Percentiles rank a stretch among this genome's conserved stretches.
Evolutionary conservation across 2,113 vertebrate species (phyloP).

Genomic region (Heliornis fulica): DNA sequence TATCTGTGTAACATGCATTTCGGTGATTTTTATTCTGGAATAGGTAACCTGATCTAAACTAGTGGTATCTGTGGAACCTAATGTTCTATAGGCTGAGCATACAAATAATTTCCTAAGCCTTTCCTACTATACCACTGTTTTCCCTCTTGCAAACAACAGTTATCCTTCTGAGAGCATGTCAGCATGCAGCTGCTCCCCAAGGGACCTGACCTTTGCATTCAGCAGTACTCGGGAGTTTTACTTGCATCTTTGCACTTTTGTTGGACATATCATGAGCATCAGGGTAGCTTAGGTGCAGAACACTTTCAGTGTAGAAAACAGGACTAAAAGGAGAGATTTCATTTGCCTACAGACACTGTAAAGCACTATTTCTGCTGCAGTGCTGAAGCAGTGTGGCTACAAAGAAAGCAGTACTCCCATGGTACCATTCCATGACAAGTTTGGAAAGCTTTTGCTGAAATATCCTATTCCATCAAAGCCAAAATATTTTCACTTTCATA

Average conservation of each 20-base stretch:
- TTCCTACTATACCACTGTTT: neutral
- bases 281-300: neutral
- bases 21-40: neutral
- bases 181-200: neutral
- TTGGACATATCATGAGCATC: neutral
- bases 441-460: neutral
- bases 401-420: neutral
- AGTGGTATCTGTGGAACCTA: no score
- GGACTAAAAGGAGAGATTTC: neutral
- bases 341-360: neutral
- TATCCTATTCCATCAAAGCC: neutral
- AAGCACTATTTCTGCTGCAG: neutral
- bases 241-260: neutral
- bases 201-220: neutral
- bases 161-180: neutral
- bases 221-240: neutral
- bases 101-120: neutral
- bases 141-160: neutral
- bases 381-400: neutral
- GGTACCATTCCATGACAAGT: neutral
- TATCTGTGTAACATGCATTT: accelerated
- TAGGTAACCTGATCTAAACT: neutral
- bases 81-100: no score
- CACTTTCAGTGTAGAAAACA: neutral
- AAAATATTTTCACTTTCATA: slow-evolving; percentile 9